Base-by-base conservation (phyloP, 2,888 invertebrate genomes). In the Cryptocheilus praepositus region DNA sequence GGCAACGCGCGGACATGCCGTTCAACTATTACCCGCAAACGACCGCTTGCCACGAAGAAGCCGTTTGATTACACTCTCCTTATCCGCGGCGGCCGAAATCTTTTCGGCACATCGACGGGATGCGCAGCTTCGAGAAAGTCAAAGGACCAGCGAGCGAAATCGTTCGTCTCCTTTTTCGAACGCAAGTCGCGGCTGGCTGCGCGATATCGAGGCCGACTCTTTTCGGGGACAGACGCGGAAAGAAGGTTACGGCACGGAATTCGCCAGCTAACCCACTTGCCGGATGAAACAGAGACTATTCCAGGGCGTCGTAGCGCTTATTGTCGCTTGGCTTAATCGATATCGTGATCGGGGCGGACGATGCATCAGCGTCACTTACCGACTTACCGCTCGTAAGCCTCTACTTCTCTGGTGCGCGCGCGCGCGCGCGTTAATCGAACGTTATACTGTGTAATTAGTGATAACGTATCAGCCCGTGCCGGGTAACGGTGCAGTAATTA, bases 211-310 rank as follows among this genome's bases (percentile, higher is more conserved):
- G 53, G 53, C 53, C 53, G 53, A 57, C 67, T 67, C 70, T 73
- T 75, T 72, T 76, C 65, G 67, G 65, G 60, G 64, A 61, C 59
- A 55, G 62, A 36, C 45, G 58, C 70, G 64, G 51, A 70, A 77
- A 77, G 74, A 77, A 77, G 67, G 67, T 75, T 77, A 69, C 74
- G 61, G 56, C 63, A 79, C 67, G 63, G 80, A 79, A 79, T 80
- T 79, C 75, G 73, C 72, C 74, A 73, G 77, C 76, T 83, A 80
- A 83, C 82, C 82, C 77, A 81, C 77, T 83, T 83, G 79, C 73
- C 78, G 64, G 72, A 72, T 45, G 46, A 25, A 58, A 58, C 21
- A 44, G 21, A 49, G 11, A 49, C n/a, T 49, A 49, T 49, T 49
- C 18, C n/a, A 49, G 16, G 49, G 49, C n/a, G 49, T 49, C 49